A percentile compares a stretch with the other conserved stretches of the same genome.
These are phyloP conservation scores for Iguana delicatissima DNA, from an alignment of 2,797 vertebrate species.

Conservation along the genomic window DNA sequence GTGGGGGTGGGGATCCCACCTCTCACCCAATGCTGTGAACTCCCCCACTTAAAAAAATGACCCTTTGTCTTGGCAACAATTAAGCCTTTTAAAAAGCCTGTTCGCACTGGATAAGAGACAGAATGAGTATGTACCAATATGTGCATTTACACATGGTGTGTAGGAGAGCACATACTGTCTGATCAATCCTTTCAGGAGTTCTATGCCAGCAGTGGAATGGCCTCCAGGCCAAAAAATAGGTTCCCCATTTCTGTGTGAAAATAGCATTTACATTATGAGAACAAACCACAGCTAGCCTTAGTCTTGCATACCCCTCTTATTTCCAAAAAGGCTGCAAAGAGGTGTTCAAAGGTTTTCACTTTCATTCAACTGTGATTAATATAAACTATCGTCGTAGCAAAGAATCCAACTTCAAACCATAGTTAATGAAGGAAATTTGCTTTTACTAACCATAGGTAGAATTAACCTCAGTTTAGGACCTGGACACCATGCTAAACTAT, in stretches of 20 bases:
- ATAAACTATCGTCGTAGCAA: too few relatives aligned
- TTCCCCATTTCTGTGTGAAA: too few relatives aligned
- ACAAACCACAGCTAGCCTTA: too few relatives aligned
- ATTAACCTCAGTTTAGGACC: neutral
- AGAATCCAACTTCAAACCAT: too few relatives aligned
- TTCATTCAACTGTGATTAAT: too few relatives aligned
- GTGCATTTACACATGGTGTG: neutral
- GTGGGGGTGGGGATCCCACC: neutral
- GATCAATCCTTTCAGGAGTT: too few relatives aligned
- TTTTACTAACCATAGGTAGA: neutral
- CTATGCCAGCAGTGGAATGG: neutral
- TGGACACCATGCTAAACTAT: neutral
- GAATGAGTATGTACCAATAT: neutral
- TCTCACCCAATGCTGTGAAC: neutral
- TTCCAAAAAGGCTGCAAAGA: too few relatives aligned
- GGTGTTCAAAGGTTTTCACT: too few relatives aligned
- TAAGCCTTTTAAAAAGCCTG: neutral
- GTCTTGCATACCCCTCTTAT: too few relatives aligned
- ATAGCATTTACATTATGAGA: too few relatives aligned
- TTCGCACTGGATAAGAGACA: neutral
- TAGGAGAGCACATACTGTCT: neutral
- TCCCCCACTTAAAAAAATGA: neutral
- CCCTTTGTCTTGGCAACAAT: neutral
- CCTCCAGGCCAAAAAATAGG: too few relatives aligned
- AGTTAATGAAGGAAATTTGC: neutral